These are phyloP conservation scores for Papilio gigon DNA, from an alignment of 2,888 invertebrate species.

Conservation along the genomic window DNA sequence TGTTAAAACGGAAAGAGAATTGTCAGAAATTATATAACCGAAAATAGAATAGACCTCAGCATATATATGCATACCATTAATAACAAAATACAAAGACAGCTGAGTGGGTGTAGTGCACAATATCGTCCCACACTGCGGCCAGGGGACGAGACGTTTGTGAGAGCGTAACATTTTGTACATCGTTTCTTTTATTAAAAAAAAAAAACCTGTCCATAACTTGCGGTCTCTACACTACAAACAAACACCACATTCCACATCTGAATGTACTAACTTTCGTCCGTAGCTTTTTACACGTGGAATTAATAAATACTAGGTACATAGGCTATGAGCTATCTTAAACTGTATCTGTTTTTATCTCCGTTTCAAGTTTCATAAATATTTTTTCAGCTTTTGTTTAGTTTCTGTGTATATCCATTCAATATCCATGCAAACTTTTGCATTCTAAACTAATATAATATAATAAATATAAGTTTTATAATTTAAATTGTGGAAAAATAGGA, in stretches of 20 bases:
- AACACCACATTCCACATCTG: not conserved
- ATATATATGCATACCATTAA: not conserved
- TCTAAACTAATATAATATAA: too few relatives aligned
- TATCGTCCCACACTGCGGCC: conserved; percentile 5
- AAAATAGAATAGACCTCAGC: not conserved
- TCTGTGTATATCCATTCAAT: too few relatives aligned
- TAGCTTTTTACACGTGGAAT: too few relatives aligned
- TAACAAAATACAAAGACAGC: conserved; percentile 3
- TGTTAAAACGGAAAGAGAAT: too few relatives aligned
- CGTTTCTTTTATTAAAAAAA: conserved; percentile 11
- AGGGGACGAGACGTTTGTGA: conserved; percentile 3
- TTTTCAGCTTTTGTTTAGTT: too few relatives aligned
- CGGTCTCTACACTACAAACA: not conserved
- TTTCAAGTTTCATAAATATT: too few relatives aligned
- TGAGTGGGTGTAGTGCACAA: not conserved
- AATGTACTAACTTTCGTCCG: too few relatives aligned
- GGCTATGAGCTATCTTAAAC: too few relatives aligned
- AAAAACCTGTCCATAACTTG: not conserved
- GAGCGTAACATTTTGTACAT: conserved; percentile 6
- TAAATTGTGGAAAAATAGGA: not conserved
- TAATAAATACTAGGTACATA: too few relatives aligned
- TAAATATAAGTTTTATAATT: not conserved
- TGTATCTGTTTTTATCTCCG: too few relatives aligned
- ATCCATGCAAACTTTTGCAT: too few relatives aligned
- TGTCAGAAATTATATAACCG: not conserved